Percentiles rank a stretch among this genome's conserved stretches.
phyloP scores from a whole-genome alignment of 2,113 vertebrate species.

The Lichenostomus cassidix region DNA sequence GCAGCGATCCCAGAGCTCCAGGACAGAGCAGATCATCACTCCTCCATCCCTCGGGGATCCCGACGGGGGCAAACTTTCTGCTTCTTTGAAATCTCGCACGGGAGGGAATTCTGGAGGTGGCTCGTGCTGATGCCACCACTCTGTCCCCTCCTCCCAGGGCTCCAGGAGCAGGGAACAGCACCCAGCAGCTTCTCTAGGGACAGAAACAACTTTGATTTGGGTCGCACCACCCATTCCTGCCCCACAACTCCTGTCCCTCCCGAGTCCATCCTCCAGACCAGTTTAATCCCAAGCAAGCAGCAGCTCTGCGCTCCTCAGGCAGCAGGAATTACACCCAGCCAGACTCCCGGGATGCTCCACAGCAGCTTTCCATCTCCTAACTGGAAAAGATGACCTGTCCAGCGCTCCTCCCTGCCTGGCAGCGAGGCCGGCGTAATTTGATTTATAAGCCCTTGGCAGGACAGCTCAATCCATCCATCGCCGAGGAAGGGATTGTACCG shows the following conservation, averaged over 20 bases:
- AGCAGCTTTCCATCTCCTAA: background rate
- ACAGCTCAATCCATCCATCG: background rate
- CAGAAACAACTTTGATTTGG: background rate
- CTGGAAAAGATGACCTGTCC: background rate
- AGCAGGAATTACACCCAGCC: background rate
- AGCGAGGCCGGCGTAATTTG: background rate
- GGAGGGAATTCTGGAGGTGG: background rate
- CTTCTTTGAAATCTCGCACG: accelerated
- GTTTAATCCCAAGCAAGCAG: background rate
- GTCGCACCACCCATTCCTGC: background rate
- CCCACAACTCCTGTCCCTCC: background rate
- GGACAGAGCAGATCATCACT: accelerated
- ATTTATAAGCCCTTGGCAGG: background rate
- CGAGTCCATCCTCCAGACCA: accelerated
- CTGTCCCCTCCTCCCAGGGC: accelerated
- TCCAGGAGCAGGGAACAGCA: background rate
- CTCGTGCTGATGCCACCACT: accelerated
- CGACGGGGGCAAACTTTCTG: accelerated
- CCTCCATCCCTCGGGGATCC: accelerated
- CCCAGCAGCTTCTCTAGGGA: background rate
- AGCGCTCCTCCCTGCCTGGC: background rate
- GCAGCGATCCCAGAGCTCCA: accelerated
- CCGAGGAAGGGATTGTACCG: background rate
- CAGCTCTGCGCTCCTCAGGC: background rate
- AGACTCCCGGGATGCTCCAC: background rate